Percentiles rank a stretch among this genome's conserved stretches.
phyloP scores from a whole-genome alignment of 2,797 vertebrate species.

The Passerculus sandwichensis region DNA sequence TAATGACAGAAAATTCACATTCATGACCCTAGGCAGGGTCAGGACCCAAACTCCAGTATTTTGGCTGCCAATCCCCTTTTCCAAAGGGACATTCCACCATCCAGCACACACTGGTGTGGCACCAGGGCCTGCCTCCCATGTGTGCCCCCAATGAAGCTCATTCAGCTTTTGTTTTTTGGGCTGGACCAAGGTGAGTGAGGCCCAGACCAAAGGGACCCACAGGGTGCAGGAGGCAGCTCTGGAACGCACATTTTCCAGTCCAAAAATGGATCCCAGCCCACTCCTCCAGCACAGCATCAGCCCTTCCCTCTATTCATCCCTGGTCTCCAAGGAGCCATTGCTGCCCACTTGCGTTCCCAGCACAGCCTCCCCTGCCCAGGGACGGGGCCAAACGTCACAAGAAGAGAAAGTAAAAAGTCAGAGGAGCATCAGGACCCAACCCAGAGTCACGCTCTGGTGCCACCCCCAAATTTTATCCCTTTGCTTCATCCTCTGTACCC shows the following conservation, averaged over 20 bases:
- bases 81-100: neutral
- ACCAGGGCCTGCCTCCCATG: neutral
- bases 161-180: neutral
- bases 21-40: neutral
- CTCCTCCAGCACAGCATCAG: neutral
- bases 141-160: neutral
- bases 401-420: neutral
- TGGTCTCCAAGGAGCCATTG: neutral
- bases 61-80: neutral
- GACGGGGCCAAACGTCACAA: neutral
- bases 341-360: neutral
- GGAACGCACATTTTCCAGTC: neutral
- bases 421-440: neutral
- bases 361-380: neutral
- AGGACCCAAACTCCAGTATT: neutral
- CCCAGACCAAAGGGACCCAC: neutral
- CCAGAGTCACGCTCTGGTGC: neutral
- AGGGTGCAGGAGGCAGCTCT: neutral
- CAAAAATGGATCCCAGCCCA: neutral
- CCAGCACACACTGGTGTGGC: fast-evolving
- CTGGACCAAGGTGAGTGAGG: neutral
- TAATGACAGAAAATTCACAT: neutral
- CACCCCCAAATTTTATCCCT: neutral
- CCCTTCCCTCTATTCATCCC: neutral
- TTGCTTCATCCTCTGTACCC: neutral